phyloP scores from a whole-genome alignment of 2,797 vertebrate species.

The Acanthurus tractus region DNA sequence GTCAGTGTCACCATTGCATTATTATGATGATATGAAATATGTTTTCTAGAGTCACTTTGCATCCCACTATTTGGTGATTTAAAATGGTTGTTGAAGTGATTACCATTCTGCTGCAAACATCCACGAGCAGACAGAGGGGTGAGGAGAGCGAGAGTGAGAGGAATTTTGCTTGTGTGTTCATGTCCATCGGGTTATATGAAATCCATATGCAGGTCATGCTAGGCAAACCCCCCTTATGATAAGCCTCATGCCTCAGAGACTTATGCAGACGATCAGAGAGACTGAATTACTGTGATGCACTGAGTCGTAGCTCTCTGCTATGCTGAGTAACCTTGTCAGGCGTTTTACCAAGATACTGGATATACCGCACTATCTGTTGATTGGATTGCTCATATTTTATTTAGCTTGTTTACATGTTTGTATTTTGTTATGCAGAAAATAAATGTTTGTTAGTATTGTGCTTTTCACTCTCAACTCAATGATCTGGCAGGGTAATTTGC shows the following conservation, averaged over 20 bases:
- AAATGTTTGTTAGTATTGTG: conserved; percentile 15
- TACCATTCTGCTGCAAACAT: conserved; percentile 45
- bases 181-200: conserved; percentile 61
- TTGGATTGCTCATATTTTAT: conserved; percentile 39
- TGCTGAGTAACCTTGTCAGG: conserved; percentile 49
- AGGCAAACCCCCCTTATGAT: conserved; percentile 51
- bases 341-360: conserved; percentile 31
- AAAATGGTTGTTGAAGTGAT: conserved; percentile 47
- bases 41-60: conserved; percentile 32
- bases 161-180: conserved; percentile 16
- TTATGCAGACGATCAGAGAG: conserved; percentile 59
- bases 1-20: conserved; percentile 28
- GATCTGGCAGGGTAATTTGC: not conserved
- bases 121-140: conserved; percentile 25
- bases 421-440: conserved; percentile 9
- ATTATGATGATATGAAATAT: conserved; percentile 42
- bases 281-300: conserved; percentile 54
- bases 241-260: conserved; percentile 65
- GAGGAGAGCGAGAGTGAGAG: not conserved
- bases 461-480: not conserved
- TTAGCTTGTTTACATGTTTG: conserved; percentile 14
- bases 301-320: conserved; percentile 45
- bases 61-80: conserved; percentile 31
- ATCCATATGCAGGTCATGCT: conserved; percentile 52
- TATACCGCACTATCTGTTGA: conserved; percentile 19